Percentiles rank a stretch among this genome's conserved stretches.
phyloP scores from a whole-genome alignment of 2,888 invertebrate species.

The Julus scanicus region DNA sequence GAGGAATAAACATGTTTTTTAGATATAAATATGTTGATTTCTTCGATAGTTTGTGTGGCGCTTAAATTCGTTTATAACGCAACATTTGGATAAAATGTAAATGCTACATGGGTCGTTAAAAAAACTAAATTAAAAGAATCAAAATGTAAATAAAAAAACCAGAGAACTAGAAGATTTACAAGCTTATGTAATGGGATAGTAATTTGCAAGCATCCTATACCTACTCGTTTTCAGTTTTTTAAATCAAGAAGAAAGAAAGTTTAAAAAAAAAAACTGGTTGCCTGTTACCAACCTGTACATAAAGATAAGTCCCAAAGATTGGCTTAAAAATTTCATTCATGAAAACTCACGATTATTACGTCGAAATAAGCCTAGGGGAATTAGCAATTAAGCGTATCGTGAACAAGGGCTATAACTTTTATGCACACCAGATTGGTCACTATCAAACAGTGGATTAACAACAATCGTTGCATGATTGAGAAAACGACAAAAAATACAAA shows the following conservation, averaged over 20 bases:
- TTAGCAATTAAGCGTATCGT: slow-evolving; percentile 37
- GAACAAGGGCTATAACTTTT: background rate
- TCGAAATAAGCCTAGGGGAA: background rate
- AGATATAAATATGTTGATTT: no score
- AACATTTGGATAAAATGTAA: no score
- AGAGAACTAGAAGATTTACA: background rate
- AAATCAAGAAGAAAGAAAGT: background rate
- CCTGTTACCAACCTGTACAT: background rate
- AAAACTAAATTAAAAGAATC: background rate
- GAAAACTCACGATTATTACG: slow-evolving; percentile 13
- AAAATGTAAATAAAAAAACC: background rate
- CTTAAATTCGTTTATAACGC: no score
- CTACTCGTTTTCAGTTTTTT: background rate
- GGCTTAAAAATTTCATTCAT: slow-evolving; percentile 12
- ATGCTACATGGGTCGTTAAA: no score
- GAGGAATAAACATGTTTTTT: no score
- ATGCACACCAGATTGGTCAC: slow-evolving; percentile 23
- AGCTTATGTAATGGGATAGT: background rate
- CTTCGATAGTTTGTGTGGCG: no score
- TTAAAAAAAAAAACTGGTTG: background rate
- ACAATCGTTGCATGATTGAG: background rate
- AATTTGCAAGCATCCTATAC: slow-evolving; percentile 29
- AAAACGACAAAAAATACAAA: background rate
- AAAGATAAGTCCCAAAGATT: slow-evolving; percentile 38
- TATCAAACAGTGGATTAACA: slow-evolving; percentile 13